These are phyloP conservation scores for Leucoptera coffeella DNA, from an alignment of 2,888 invertebrate species.

Conservation along the genomic window DNA sequence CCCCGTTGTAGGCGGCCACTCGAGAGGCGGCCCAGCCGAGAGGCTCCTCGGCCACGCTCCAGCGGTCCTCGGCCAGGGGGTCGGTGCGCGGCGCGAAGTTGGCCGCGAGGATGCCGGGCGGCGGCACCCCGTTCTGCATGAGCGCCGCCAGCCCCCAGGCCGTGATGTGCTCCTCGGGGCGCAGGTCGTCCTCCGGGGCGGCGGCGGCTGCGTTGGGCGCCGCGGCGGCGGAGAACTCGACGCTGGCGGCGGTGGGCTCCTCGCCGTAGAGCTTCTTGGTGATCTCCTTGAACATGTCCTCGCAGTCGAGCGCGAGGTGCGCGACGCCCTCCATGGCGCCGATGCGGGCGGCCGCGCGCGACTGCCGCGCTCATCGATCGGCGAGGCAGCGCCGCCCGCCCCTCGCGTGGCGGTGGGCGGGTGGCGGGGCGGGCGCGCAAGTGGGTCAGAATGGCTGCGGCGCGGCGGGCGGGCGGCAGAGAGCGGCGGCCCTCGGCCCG, in stretches of 20 bases:
- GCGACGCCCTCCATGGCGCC: slow-evolving; percentile 30
- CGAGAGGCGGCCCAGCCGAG: slow-evolving; percentile 73
- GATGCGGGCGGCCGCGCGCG: not conserved
- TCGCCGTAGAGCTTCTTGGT: slow-evolving; percentile 87
- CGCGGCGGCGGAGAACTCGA: slow-evolving; percentile 39
- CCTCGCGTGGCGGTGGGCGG: too few relatives aligned
- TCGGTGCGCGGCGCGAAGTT: slow-evolving; percentile 50
- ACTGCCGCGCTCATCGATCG: too few relatives aligned
- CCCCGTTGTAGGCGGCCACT: slow-evolving; percentile 73
- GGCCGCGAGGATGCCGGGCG: slow-evolving; percentile 58
- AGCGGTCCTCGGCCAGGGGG: slow-evolving; percentile 47
- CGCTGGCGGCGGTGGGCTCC: slow-evolving; percentile 51
- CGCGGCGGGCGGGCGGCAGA: too few relatives aligned
- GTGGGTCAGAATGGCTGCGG: too few relatives aligned
- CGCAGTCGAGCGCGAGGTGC: slow-evolving; percentile 62
- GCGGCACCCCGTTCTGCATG: slow-evolving; percentile 69
- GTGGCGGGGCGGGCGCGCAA: too few relatives aligned
- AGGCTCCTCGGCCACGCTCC: slow-evolving; percentile 66
- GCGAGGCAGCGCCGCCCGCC: too few relatives aligned
- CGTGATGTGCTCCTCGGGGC: slow-evolving; percentile 66
- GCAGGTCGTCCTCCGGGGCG: slow-evolving; percentile 40
- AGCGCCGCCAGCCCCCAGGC: slow-evolving; percentile 71
- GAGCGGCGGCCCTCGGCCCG: too few relatives aligned
- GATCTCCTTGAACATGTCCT: slow-evolving; percentile 88
- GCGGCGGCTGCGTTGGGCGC: slow-evolving; percentile 28